phyloP scores from a whole-genome alignment of 2,888 invertebrate species.

The Ochropacha duplaris region DNA sequence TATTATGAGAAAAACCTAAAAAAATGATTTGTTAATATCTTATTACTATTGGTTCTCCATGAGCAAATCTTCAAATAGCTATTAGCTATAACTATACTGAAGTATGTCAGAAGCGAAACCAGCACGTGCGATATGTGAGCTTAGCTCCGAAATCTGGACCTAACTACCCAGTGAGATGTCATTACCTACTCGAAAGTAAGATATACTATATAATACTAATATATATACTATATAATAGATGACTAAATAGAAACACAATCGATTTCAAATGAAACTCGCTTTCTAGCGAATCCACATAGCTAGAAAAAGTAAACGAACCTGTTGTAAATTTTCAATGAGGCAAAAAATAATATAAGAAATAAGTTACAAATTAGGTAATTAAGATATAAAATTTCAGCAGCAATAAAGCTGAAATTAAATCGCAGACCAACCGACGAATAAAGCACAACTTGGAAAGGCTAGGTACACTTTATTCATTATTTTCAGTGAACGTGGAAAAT shows the following conservation, averaged over 20 bases:
- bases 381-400: slow-evolving; percentile 17
- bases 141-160: not conserved
- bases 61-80: too few species aligned
- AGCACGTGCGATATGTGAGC: not conserved
- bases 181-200: too few species aligned
- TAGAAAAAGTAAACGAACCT: too few species aligned
- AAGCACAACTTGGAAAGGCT: slow-evolving; percentile 30
- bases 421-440: slow-evolving; percentile 34
- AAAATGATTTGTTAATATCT: too few species aligned
- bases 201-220: too few species aligned
- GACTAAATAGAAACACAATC: too few species aligned
- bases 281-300: too few species aligned
- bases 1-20: too few species aligned
- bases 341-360: not conserved
- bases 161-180: not conserved
- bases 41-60: too few species aligned
- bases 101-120: not conserved
- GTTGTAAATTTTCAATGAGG: not conserved
- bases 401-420: slow-evolving; percentile 34
- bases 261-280: too few species aligned
- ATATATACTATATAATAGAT: too few species aligned
- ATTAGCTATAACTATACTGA: too few species aligned
- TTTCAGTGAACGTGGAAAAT: slow-evolving; percentile 37
- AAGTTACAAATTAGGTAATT: slow-evolving; percentile 1
- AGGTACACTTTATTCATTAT: slow-evolving; percentile 39